phyloP scores from a whole-genome alignment of 2,113 vertebrate genomes.

The Sinocyclocheilus rhinocerous region DNA sequence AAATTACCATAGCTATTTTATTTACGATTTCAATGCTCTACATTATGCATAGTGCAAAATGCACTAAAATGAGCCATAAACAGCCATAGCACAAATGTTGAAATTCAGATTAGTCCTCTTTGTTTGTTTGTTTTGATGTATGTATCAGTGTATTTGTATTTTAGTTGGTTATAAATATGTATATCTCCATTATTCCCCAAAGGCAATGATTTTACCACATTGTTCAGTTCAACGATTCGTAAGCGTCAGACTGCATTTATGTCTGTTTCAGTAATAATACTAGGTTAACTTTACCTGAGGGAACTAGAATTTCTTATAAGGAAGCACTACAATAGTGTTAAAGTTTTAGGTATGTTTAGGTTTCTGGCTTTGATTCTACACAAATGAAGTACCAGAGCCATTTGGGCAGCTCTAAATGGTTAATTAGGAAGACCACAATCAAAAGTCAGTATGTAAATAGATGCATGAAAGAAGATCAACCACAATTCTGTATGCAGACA shows the following conservation, averaged over 20 bases:
- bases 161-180: slow-evolving; percentile 12
- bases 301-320: neutral
- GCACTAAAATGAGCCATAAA: slow-evolving; percentile 12
- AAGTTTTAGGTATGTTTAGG: neutral
- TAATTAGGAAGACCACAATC: neutral
- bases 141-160: neutral
- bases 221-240: neutral
- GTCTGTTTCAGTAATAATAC: neutral
- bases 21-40: slow-evolving; percentile 15
- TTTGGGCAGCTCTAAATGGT: neutral
- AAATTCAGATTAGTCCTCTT: slow-evolving; percentile 6
- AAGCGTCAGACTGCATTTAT: neutral
- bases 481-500: neutral
- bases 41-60: slow-evolving; percentile 8
- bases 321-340: neutral
- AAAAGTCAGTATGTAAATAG: neutral
- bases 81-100: neutral
- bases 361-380: neutral
- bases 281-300: neutral
- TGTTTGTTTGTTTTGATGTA: neutral
- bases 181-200: neutral
- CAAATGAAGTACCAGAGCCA: neutral
- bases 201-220: slow-evolving; percentile 3
- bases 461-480: neutral
- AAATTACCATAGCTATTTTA: slow-evolving; percentile 20